These are phyloP conservation scores for Drepanosiphum platanoidis DNA, from an alignment of 2,888 invertebrate species.

Conservation along the genomic window DNA sequence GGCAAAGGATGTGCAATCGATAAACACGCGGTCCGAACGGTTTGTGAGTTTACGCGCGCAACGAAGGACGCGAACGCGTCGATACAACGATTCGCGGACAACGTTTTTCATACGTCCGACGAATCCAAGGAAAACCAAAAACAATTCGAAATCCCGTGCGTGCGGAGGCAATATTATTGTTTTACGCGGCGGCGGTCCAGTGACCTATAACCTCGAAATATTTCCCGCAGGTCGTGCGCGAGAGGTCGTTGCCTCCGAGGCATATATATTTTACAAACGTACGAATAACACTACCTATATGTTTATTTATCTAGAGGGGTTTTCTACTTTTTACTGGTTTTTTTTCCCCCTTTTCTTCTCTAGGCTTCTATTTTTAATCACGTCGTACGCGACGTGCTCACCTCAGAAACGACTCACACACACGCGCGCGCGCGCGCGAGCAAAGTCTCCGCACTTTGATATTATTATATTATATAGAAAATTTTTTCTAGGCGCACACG, in stretches of 20 bases:
- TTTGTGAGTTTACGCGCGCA: no score
- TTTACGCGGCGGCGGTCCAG: slow-evolving; percentile 49
- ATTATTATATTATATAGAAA: background rate
- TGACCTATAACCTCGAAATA: slow-evolving; percentile 57
- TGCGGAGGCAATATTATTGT: slow-evolving; percentile 24
- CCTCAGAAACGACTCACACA: background rate
- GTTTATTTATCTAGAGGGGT: background rate
- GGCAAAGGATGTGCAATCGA: no score
- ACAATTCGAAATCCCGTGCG: background rate
- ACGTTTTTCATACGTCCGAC: no score
- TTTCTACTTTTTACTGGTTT: slow-evolving; percentile 18
- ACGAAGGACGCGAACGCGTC: no score
- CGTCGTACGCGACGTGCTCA: background rate
- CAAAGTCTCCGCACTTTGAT: background rate
- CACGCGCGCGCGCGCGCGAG: background rate
- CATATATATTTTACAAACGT: background rate
- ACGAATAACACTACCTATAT: background rate
- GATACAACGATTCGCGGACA: no score
- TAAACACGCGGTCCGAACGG: background rate
- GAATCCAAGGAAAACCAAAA: no score
- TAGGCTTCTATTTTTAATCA: slow-evolving; percentile 3
- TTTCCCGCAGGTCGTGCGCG: slow-evolving; percentile 26
- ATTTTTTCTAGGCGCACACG: background rate
- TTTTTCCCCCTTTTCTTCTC: slow-evolving; percentile 1
- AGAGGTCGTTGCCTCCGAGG: slow-evolving; percentile 47